Evolutionary conservation across 1,140 invertebrate species (phyloP), one percentile per base, ranked within the genome.

Genomic region (Ostrea denselamellosa): DNA sequence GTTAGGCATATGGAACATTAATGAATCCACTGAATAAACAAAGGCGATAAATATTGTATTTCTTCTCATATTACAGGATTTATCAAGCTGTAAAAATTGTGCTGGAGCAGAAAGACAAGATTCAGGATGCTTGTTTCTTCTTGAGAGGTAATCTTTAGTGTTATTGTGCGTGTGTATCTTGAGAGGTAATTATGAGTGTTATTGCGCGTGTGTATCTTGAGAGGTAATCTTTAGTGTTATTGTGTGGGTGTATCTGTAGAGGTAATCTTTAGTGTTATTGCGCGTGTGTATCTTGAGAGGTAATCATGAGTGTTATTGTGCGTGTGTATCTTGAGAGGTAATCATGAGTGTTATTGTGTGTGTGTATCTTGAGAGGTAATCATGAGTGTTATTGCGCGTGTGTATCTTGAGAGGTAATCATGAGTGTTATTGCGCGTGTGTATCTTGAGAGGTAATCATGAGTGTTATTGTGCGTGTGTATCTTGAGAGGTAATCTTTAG

Each of bases 71-170:
- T 71, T 28, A 12, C 28, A 91, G 91, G 51, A 87, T 91, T 68
- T 89, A 86, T 34, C 77, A 89, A 34, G 68, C 88, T 51, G 89
- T 91, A 12, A 90, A 87, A 68, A 83, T 84, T 9, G 62, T 91
- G 0, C 86, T 91, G 5, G 90, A 91, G 14, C 90, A 89, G 25
- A 89, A 90, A 34, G 90, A 91, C 83, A 90, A 90, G 58, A 90
- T 86, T 62, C 90, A 89, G n/a, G 89, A 92, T 52, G 91, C 90
- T 0, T 90, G 89, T 56, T 92, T 92, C 86, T 92, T 92, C 58
- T 53, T 92, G 65, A 92, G 91, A 90, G 88, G 90, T 90, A 87
- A 86, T 22, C 34, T 71, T 5, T 68, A 22, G 68, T 17, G 19
- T 19, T 3, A 0, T 12, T 17, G 17, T 62, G 17, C 2, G 17